phyloP scores from a whole-genome alignment of 2,113 vertebrate genomes.

The Rhea americana region DNA sequence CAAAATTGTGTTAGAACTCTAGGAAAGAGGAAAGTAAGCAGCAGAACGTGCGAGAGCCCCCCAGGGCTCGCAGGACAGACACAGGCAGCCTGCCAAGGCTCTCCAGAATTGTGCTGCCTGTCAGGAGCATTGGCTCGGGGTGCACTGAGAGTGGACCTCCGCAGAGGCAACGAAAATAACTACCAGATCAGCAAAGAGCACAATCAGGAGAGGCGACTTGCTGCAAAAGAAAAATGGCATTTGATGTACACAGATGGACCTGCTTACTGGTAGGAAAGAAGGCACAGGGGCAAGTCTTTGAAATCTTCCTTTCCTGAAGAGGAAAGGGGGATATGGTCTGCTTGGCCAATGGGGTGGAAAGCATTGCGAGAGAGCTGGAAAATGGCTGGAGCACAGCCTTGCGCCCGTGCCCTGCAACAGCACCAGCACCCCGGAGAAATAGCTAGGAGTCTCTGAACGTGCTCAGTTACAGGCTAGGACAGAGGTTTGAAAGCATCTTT shows the following conservation, averaged over 20 bases:
- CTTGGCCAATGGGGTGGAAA: background rate
- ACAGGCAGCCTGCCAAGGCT: constrained; percentile 53
- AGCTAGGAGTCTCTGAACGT: background rate
- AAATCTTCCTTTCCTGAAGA: background rate
- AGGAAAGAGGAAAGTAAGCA: constrained; percentile 38
- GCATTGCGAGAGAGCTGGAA: background rate
- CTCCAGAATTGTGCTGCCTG: constrained; percentile 64
- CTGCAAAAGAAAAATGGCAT: background rate
- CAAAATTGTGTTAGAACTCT: constrained; percentile 48
- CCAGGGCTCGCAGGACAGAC: constrained; percentile 34
- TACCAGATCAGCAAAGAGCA: constrained; percentile 52
- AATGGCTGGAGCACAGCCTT: background rate
- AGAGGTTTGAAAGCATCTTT: background rate
- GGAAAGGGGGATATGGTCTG: background rate
- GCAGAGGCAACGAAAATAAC: constrained; percentile 55
- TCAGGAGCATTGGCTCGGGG: constrained; percentile 45
- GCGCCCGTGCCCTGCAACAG: background rate
- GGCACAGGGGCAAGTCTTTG: background rate
- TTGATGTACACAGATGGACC: background rate
- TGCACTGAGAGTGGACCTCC: constrained; percentile 45
- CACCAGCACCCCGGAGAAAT: background rate
- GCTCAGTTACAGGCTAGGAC: background rate
- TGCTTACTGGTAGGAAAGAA: background rate
- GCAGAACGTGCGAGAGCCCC: constrained; percentile 20
- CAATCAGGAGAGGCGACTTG: background rate